Evolutionary conservation across 2,113 vertebrate genomes (phyloP), one percentile per base, ranked within the genome.

Genomic region (Dromaius novaehollandiae): DNA sequence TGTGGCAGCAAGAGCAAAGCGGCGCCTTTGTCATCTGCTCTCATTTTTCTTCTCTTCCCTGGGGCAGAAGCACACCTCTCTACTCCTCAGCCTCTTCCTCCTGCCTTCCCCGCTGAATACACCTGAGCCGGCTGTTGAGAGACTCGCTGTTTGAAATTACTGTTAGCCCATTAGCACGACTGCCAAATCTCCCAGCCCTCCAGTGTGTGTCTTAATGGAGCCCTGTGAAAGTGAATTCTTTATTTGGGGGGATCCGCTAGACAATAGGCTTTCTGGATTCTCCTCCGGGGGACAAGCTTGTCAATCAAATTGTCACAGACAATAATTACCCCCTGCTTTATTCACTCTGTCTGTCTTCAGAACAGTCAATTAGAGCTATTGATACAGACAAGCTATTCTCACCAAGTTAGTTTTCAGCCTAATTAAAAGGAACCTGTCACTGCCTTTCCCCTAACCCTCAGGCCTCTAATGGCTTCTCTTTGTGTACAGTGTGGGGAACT

Each of bases 381-480:
- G 96, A 96, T 97, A 96, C 92, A 94, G 97, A 97, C 96, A 96
- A 95, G 90, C 88, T 89, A 94, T 97, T 97, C 96, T 97, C 94
- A 97, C 96, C 89, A 88, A 96, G 94, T 97, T 96, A 28, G 94
- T 97, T 96, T 96, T 73, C 92, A 94, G 88, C 32, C 95, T 97
- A 97, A 98, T 98, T 98, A 98, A 98, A 98, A 96, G 92, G 91
- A 97, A 95, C 91, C 95, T 96, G 96, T 96, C 96, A 97, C 93
- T 90, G 93, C 84, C 92, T 95, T 96, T 93, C 86, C 89, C 61
- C 19, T 94, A 91, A 83, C 90, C 96, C 92, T 93, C 21, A 4
- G 95, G 94, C 97, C 89, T 30, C 94, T 96, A 73, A 91, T 92
- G 93, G 87, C 66, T 96, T 82, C 76, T 93, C 92, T 96, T 96